phyloP scores from a whole-genome alignment of 1,140 invertebrate genomes.

The Aphis gossypii region DNA sequence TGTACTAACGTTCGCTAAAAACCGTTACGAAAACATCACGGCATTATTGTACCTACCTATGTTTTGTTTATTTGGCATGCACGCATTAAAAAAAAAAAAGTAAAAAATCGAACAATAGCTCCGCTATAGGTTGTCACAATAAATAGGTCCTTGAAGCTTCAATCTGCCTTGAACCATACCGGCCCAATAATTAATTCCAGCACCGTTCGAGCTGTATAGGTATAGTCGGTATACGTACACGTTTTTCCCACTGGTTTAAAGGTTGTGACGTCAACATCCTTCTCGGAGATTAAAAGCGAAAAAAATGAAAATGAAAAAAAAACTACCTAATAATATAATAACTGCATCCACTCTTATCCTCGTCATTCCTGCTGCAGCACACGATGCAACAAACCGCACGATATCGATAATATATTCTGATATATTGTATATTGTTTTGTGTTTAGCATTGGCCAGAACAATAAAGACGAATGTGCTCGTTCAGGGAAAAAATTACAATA shows the following conservation, averaged over 20 bases:
- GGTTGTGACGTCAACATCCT: conserved; percentile 55
- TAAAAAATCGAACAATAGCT: conserved; percentile 52
- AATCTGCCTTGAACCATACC: conserved; percentile 56
- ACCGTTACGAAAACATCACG: conserved; percentile 44
- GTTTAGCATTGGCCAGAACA: conserved; percentile 27
- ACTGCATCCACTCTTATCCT: not conserved
- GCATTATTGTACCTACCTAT: not conserved
- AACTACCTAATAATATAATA: not conserved
- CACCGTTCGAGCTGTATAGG: conserved; percentile 19
- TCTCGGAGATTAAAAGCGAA: not conserved
- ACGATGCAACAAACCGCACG: not conserved
- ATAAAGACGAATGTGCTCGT: not conserved
- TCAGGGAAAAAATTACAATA: not conserved
- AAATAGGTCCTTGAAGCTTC: conserved; percentile 56
- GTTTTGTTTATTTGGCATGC: conserved; percentile 54
- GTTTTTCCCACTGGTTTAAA: conserved; percentile 37
- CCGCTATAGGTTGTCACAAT: conserved; percentile 53
- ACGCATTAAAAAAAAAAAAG: not conserved
- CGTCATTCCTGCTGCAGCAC: not conserved
- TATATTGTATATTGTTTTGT: not conserved
- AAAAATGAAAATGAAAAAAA: conserved; percentile 4
- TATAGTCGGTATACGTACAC: not conserved
- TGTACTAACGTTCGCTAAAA: not conserved
- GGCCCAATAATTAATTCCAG: conserved; percentile 57
- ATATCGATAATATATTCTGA: not conserved